Conservation (phyloP, 2,113 vertebrate genomes). For the Larimichthys polyactis region DNA sequence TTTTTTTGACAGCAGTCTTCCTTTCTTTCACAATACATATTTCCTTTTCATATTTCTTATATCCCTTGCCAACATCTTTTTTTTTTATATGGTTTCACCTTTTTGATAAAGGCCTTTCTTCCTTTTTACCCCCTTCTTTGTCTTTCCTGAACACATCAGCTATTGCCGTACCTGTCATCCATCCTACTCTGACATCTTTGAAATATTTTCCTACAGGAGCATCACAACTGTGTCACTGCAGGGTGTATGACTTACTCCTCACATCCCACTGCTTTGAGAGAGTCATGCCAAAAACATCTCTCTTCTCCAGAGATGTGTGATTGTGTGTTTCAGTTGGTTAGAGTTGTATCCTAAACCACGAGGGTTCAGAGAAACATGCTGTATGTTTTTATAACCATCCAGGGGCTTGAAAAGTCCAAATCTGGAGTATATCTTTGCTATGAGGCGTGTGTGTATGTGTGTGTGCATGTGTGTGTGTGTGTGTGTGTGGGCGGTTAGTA, state of each 20-base stretch:
- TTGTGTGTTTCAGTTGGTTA: conserved; percentile 27
- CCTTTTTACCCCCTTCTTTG: background rate
- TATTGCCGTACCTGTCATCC: conserved; percentile 38
- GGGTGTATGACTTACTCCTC: conserved; percentile 49
- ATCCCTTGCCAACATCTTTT: conserved; percentile 62
- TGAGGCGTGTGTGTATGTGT: conserved; percentile 14
- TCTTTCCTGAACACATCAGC: conserved; percentile 39
- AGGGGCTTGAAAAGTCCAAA: conserved; percentile 23
- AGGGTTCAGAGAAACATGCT: conserved; percentile 32
- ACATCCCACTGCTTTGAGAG: conserved; percentile 45
- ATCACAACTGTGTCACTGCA: conserved; percentile 42
- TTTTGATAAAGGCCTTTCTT: conserved; percentile 31
- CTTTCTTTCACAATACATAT: conserved; percentile 34
- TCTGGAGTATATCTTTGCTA: conserved; percentile 48
- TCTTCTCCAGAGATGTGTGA: conserved; percentile 36
- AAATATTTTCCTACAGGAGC: conserved; percentile 55
- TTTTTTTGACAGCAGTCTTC: conserved; percentile 55
- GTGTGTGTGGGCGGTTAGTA: conserved; percentile 9
- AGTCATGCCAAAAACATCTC: conserved; percentile 59
- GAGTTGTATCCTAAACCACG: conserved; percentile 37
- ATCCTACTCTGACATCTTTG: conserved; percentile 49
- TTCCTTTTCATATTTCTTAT: conserved; percentile 47
- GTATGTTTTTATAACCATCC: conserved; percentile 39
- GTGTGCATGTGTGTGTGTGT: conserved; percentile 1
- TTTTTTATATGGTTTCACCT: conserved; percentile 53